These are phyloP conservation scores for Pycnonotus jocosus DNA, from an alignment of 2,113 vertebrate genomes.

Conservation along the genomic window DNA sequence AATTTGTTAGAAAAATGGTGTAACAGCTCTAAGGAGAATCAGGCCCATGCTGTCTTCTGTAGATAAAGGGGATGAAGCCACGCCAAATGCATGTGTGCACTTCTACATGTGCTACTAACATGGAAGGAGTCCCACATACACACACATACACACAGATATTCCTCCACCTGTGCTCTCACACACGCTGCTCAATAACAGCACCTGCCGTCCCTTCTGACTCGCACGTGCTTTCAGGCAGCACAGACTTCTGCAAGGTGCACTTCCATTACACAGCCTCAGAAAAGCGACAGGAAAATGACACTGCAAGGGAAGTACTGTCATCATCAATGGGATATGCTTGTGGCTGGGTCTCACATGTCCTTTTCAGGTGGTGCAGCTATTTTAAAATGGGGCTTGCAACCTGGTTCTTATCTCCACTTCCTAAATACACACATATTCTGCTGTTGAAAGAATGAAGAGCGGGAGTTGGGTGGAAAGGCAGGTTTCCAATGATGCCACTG, in stretches of 20 bases:
- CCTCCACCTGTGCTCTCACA: neutral
- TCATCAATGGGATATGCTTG: neutral
- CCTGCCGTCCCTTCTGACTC: neutral
- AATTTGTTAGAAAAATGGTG: neutral
- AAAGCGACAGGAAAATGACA: neutral
- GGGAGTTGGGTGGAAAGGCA: neutral
- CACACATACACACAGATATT: neutral
- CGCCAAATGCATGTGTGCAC: neutral
- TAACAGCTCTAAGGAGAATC: neutral
- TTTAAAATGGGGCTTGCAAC: neutral
- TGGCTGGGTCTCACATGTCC: neutral
- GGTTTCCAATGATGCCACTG: neutral
- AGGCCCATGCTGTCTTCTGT: neutral
- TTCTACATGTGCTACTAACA: neutral
- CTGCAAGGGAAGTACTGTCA: neutral
- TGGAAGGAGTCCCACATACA: neutral
- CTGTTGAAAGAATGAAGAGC: neutral
- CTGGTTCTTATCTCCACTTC: neutral
- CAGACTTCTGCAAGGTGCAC: neutral
- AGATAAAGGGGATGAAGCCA: neutral
- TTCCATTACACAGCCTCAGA: neutral
- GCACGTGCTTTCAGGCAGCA: neutral
- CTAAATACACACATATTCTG: neutral
- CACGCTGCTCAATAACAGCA: neutral
- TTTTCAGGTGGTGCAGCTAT: neutral